These are phyloP conservation scores for Strix aluco DNA, from an alignment of 2,113 vertebrate genomes.

Conservation along the genomic window DNA sequence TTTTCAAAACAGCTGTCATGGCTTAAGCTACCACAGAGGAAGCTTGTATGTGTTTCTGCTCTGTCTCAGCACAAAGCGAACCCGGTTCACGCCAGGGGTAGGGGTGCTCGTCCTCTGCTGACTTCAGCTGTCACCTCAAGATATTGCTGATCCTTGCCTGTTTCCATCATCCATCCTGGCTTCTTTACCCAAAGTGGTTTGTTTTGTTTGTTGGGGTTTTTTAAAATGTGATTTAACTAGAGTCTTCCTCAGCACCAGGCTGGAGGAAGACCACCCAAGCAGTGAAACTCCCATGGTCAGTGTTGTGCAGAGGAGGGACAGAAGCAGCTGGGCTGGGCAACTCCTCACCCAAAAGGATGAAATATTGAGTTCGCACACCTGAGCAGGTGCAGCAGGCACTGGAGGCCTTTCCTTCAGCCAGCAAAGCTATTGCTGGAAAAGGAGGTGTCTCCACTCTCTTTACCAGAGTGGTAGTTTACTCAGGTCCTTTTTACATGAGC, in stretches of 20 bases:
- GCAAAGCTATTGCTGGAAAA: background rate
- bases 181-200: background rate
- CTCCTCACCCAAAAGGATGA: background rate
- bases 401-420: background rate
- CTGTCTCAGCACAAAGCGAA: background rate
- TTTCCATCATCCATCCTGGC: background rate
- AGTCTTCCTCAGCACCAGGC: background rate
- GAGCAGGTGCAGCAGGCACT: background rate
- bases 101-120: background rate
- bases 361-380: background rate
- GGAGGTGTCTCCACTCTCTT: background rate
- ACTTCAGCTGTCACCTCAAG: background rate
- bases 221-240: background rate
- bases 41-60: background rate
- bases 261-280: background rate
- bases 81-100: fast-evolving
- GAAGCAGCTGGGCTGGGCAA: background rate
- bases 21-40: background rate
- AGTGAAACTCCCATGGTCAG: background rate
- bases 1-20: background rate
- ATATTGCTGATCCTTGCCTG: background rate
- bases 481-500: background rate
- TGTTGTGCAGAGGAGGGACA: background rate
- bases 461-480: background rate
- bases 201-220: background rate